A percentile compares a stretch with the other conserved stretches of the same genome.
Conservation (phyloP, 2,797 vertebrate genomes). For the Xenopus petersii region DNA sequence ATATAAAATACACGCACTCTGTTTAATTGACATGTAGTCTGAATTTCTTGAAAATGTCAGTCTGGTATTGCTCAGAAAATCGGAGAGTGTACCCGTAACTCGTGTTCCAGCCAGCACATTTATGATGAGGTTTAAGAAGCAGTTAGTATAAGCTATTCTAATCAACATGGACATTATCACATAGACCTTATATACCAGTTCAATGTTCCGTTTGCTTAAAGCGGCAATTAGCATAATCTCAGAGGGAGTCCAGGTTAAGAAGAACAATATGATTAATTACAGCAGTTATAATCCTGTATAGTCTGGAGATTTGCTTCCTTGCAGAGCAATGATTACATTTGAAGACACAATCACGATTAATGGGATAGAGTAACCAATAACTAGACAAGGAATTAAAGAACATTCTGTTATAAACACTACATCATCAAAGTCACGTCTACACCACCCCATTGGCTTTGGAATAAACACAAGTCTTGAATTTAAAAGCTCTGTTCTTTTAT, state of each 20-base stretch:
- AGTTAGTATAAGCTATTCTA: neutral
- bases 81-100: neutral
- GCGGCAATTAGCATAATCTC: neutral
- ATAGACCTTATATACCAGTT: neutral
- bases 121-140: conserved; percentile 21
- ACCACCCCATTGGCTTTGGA: too few species aligned
- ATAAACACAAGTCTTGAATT: too few species aligned
- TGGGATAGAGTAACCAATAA: conserved; percentile 25
- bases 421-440: too few species aligned
- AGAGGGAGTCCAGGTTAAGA: conserved; percentile 30
- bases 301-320: conserved; percentile 17
- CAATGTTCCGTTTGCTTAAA: neutral
- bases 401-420: neutral
- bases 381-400: neutral
- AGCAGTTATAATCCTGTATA: conserved; percentile 10
- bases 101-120: conserved; percentile 20
- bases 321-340: conserved; percentile 18
- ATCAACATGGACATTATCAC: neutral
- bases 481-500: too few species aligned
- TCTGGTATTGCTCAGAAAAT: neutral
- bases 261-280: too few species aligned
- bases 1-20: too few species aligned
- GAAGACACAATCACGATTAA: conserved; percentile 12
- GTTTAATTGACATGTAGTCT: too few species aligned
- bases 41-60: neutral